These are phyloP conservation scores for Irena cyanogastra DNA, from an alignment of 2,113 vertebrate species.

Conservation along the genomic window DNA sequence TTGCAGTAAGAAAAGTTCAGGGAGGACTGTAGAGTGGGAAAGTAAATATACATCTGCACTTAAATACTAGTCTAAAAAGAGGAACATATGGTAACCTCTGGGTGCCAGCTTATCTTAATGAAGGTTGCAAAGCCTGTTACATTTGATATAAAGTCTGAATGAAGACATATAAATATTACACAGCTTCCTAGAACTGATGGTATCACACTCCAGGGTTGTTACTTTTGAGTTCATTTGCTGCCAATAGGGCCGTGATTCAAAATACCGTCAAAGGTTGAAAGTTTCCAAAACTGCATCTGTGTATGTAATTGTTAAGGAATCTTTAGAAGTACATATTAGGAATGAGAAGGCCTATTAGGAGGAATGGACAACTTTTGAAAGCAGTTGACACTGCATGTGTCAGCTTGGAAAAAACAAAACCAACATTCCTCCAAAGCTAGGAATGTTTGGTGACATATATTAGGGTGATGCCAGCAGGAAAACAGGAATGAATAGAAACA, in stretches of 20 bases:
- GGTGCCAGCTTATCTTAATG: conserved; percentile 71
- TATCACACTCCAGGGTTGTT: conserved; percentile 43
- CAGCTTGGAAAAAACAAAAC: neutral
- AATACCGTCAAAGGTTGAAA: conserved; percentile 56
- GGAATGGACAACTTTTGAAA: conserved; percentile 1
- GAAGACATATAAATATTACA: conserved; percentile 63
- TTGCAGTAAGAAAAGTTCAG: conserved; percentile 49
- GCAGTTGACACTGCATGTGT: neutral
- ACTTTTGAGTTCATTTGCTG: conserved; percentile 35
- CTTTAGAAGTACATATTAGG: conserved; percentile 40
- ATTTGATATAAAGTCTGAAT: conserved; percentile 65
- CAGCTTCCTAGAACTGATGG: conserved; percentile 59
- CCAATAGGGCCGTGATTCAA: conserved; percentile 42
- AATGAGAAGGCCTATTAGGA: neutral
- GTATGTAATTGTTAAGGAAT: conserved; percentile 54
- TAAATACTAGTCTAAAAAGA: conserved; percentile 46
- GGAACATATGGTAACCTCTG: conserved; percentile 67
- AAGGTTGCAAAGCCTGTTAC: conserved; percentile 60
- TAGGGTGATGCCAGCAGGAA: neutral
- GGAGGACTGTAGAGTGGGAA: conserved; percentile 57
- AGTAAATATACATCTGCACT: conserved; percentile 66
- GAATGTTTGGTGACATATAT: conserved; percentile 1
- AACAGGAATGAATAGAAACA: neutral
- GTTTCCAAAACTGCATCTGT: conserved; percentile 62
- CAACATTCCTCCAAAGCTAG: neutral